These are phyloP conservation scores for Drosophila nigromelanica DNA, from an alignment of 1,140 invertebrate genomes.

Conservation along the genomic window DNA sequence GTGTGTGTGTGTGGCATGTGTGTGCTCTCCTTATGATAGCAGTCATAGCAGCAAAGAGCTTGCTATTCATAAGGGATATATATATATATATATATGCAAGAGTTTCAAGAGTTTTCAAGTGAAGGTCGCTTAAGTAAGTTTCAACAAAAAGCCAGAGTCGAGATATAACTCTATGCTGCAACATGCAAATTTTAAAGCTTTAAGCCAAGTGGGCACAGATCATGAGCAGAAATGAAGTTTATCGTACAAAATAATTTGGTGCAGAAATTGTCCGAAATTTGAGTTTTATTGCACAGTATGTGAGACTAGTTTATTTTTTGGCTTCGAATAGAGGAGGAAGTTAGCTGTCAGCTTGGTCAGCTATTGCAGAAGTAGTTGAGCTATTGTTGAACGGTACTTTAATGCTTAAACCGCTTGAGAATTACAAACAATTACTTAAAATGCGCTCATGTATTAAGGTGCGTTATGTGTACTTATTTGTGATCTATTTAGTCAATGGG, in stretches of 20 bases:
- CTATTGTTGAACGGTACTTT: neutral
- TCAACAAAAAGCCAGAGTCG: slow-evolving; percentile 22
- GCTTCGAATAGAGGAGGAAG: neutral
- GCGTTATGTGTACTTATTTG: no score
- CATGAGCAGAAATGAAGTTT: slow-evolving; percentile 6
- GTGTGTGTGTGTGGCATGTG: neutral
- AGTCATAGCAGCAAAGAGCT: slow-evolving; percentile 16
- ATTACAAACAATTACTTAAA: neutral
- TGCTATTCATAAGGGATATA: slow-evolving; percentile 37
- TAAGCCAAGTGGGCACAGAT: slow-evolving; percentile 10
- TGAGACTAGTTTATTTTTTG: neutral
- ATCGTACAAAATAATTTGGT: neutral
- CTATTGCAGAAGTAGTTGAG: neutral
- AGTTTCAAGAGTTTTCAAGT: slow-evolving; percentile 29
- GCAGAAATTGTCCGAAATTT: slow-evolving; percentile 2
- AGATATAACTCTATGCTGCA: slow-evolving; percentile 18
- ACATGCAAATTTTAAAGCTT: slow-evolving; percentile 19
- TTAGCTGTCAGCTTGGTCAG: neutral
- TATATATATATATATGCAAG: slow-evolving; percentile 40
- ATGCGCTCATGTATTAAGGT: no score
- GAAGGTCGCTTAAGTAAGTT: slow-evolving; percentile 46
- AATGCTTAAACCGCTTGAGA: neutral
- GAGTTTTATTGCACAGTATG: neutral
- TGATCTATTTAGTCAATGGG: no score
- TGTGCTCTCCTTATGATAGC: slow-evolving; percentile 15